Base-by-base conservation (phyloP, 2,888 invertebrate species). In the Synanthedon vespiformis region DNA sequence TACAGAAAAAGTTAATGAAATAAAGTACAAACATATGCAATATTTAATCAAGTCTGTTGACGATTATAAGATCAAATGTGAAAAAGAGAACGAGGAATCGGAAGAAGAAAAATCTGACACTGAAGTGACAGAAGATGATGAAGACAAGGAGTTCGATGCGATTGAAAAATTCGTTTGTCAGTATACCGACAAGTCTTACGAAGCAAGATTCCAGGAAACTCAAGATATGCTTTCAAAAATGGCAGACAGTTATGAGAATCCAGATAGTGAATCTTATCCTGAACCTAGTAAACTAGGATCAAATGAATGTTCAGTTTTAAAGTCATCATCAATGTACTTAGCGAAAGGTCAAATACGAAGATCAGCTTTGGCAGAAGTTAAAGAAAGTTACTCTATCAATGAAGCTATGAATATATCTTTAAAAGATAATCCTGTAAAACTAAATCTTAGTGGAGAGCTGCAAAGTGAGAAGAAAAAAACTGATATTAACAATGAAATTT, bases 131-230 rank as follows among this genome's bases (percentile, higher is more conserved):
- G 34, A 34, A 34, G 68, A 68, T 51, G 67, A 58, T 40, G 72
- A 72, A 27, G 74, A 80, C 16, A 65, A 72, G 58, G 83, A 81
- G 54, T 80, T 67, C 53, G 73, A 81, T 48, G 79, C 70, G 3
- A 82, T 85, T 52, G 86, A 87, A 57, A 77, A 78, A 63, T 71
- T 73, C 52, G 81, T 87, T 0, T 72, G 78, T 53, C 73, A 84
- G 61, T 78, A 74, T 50, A 83, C 86, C 2, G 68, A 79, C 47
- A 86, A 86, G 58, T 73, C 85, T 16, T 86, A 85, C 50, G 84
- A 85, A 62, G 80, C 76, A 2, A 70, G 85, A 58, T 86, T 62
- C 58, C 72, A 80, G 60, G 85, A 88, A 63, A 86, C 85, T 10
- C 79, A 80, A 57, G 74, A 78, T n/a, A 77, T 86, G 80, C 67